Conservation (phyloP, 2,797 vertebrate genomes). For the Danio albolineatus region DNA sequence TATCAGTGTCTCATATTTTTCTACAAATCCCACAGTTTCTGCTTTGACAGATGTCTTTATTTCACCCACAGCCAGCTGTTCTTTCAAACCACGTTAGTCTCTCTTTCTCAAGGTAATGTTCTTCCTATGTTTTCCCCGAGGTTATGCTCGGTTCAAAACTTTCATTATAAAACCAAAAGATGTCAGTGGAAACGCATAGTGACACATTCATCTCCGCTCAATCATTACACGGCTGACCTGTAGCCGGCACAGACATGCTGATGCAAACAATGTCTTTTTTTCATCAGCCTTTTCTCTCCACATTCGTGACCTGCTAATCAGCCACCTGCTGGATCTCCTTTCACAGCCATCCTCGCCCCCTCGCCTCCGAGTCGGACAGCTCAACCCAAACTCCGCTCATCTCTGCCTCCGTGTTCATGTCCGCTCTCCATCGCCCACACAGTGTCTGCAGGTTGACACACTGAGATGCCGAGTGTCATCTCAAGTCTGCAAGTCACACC, state of each 20-base stretch:
- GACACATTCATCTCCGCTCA: slow-evolving; percentile 1
- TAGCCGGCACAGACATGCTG: not conserved
- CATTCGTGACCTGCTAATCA: slow-evolving; percentile 28
- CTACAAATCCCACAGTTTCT: slow-evolving; percentile 31
- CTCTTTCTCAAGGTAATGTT: slow-evolving; percentile 21
- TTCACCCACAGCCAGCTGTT: slow-evolving; percentile 30
- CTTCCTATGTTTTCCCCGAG: not conserved
- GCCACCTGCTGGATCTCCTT: slow-evolving; percentile 39
- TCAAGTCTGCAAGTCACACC: slow-evolving; percentile 1
- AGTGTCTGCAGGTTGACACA: slow-evolving; percentile 45
- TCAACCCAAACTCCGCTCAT: slow-evolving; percentile 56
- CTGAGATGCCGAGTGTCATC: slow-evolving; percentile 22
- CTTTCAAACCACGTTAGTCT: slow-evolving; percentile 9
- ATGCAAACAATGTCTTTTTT: not conserved
- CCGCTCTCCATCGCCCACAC: slow-evolving; percentile 16
- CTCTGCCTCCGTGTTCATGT: slow-evolving; percentile 54
- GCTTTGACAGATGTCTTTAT: slow-evolving; percentile 28
- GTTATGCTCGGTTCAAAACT: not conserved
- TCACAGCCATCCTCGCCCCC: slow-evolving; percentile 58
- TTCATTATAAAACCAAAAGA: slow-evolving; percentile 6
- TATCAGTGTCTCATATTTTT: slow-evolving; percentile 5
- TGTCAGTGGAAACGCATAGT: not conserved
- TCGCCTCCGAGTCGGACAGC: slow-evolving; percentile 70
- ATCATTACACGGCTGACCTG: not conserved
- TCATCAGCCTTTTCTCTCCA: not conserved